Base-by-base conservation (phyloP, 2,113 vertebrate species). In the Menura novaehollandiae region DNA sequence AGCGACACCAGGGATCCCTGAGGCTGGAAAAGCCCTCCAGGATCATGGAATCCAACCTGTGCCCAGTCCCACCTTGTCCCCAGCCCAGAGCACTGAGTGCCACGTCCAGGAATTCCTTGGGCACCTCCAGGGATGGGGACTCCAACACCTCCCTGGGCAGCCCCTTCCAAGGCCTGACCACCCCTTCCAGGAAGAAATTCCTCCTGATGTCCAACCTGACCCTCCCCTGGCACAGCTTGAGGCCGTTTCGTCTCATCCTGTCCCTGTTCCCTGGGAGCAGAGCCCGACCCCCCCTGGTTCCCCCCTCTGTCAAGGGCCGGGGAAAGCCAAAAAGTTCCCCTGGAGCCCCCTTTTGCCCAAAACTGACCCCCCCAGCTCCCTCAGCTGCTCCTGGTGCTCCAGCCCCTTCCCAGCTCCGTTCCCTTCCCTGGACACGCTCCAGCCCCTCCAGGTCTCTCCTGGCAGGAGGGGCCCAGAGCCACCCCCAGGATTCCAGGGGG, bases 171-270 rank as follows among this genome's bases (percentile, higher is more conserved):
- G 2, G 22, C 14, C 47, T 72, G 39, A 32, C 5, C 11, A 0
- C 28, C 49, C 41, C 66, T 75, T 56, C 49, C 82, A 73, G 6
- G n/a, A 1, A 3, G 9, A n/a, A 74, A 85, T 74, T 55, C 69
- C 41, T 64, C 1, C 58, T 73, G 10, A 0, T 62, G 32, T 5
- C 46, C 73, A 7, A 0, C 32, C 72, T 62, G 72, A 8, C 2
- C 35, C 55, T 67, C 0, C 23, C 49, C 59, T 56, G n/a, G 30
- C 41, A 6, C 69, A 74, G 49, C 41, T 28, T 66, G 60, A n/a
- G 69, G 59, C 49, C 2, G 1, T 74, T 85, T 23, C 72, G 62
- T 59, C 71, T 58, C 2, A 20, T 73, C 44, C 72, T 68, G 72
- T 76, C 73, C 63, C 84, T 77, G 72, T 43, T 16, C 82, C 60